Evolutionary conservation across 2,888 invertebrate species (phyloP).

Genomic region (Coelinius sp.): DNA sequence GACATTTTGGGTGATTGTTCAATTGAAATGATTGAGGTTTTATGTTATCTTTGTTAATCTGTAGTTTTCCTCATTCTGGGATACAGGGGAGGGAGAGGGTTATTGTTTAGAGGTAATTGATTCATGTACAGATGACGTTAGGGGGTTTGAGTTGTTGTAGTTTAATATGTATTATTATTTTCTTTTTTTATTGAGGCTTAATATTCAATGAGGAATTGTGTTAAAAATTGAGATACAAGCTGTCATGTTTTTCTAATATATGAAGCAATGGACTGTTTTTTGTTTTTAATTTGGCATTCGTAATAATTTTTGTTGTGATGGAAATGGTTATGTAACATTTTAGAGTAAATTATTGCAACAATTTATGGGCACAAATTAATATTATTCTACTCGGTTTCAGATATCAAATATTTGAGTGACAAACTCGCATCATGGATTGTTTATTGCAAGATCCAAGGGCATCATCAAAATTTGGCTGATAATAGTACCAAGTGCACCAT

Average conservation of each 20-base stretch:
- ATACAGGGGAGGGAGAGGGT: background rate
- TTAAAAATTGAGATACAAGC: no score
- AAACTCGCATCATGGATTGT: constrained; percentile 61
- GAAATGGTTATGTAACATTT: constrained; percentile 17
- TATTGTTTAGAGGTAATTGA: background rate
- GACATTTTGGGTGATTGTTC: background rate
- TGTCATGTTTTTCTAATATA: no score
- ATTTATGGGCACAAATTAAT: background rate
- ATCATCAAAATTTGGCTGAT: constrained; percentile 69
- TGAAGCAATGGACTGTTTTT: no score
- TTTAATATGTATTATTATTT: background rate
- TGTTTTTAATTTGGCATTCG: background rate
- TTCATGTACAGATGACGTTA: background rate
- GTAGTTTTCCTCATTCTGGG: background rate
- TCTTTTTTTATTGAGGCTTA: background rate
- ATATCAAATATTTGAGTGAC: background rate
- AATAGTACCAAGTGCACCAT: constrained; percentile 57
- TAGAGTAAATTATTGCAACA: background rate
- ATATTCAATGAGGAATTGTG: background rate
- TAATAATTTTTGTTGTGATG: constrained; percentile 11
- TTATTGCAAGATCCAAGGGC: constrained; percentile 68
- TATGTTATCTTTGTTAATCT: background rate
- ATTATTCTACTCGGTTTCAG: background rate
- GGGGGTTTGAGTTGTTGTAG: background rate
- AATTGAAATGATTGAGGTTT: background rate